Percentiles rank a stretch among this genome's conserved stretches.
phyloP scores from a whole-genome alignment of 2,797 vertebrate species.

The Macroramphosus scolopax region DNA sequence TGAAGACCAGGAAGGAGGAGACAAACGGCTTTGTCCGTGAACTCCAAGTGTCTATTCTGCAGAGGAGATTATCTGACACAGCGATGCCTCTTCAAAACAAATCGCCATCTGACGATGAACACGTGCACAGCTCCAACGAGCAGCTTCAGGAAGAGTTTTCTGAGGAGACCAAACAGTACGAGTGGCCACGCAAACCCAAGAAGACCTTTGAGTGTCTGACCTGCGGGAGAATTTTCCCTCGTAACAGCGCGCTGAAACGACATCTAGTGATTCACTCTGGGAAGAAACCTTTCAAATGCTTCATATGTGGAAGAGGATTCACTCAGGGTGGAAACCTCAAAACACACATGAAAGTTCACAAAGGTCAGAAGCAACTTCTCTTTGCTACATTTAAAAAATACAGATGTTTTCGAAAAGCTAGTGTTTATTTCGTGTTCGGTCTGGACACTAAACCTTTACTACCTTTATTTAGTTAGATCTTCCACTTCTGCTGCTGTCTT shows the following conservation, averaged over 20 bases:
- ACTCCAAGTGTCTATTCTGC: no score
- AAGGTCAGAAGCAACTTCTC: slow-evolving; percentile 33
- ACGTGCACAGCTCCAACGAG: neutral
- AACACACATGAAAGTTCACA: slow-evolving; percentile 59
- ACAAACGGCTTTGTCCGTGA: neutral
- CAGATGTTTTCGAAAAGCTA: neutral
- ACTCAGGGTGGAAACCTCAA: slow-evolving; percentile 54
- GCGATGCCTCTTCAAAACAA: no score
- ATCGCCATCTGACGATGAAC: no score
- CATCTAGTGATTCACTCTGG: slow-evolving; percentile 55
- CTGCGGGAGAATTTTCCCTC: slow-evolving; percentile 42
- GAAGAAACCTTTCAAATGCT: slow-evolving; percentile 52
- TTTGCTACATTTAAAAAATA: neutral
- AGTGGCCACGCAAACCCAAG: slow-evolving; percentile 2
- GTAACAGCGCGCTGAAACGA: slow-evolving; percentile 22
- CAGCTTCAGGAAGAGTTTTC: neutral
- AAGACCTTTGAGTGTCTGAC: slow-evolving; percentile 42
- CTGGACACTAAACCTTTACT: no score
- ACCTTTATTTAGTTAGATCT: no score
- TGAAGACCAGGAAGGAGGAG: no score
- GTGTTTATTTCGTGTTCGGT: neutral
- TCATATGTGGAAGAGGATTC: slow-evolving; percentile 56
- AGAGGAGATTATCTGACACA: no score
- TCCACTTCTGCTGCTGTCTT: no score
- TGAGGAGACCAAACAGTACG: slow-evolving; percentile 1